Evolutionary conservation across 2,113 vertebrate genomes (phyloP), one percentile per base, ranked within the genome.

Genomic region (Nasalis larvatus): DNA sequence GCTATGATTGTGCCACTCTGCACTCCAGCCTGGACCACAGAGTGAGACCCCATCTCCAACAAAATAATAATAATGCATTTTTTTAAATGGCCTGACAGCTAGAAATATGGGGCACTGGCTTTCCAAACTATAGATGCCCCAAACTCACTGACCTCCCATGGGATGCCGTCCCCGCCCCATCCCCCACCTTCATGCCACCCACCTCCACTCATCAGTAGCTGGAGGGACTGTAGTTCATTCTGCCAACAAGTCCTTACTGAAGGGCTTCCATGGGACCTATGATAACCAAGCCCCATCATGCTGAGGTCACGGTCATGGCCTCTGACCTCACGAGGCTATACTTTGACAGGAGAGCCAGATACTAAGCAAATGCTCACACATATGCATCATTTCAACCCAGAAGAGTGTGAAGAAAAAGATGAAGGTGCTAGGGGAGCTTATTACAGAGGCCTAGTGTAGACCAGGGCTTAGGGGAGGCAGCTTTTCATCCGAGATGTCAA

Each of bases 241-340:
- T 20, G 56, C 37, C 8, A 16, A 6, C 3, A 2, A 68, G 40
- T 76, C 56, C 66, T 68, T 23, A 60, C 8, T 16, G 12, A 68
- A 63, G 27, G 11, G 12, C 11, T 13, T 63, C 27, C 27, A 60
- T 63, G 60, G 54, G 54, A 21, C 23, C 56, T 10, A 1, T 8
- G 14, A 74, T 23, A 25, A 30, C 69, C 20, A 17, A 35, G n/a
- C 16, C 49, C 45, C 1, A 13, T 3, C 54, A 8, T 3, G 1
- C 17, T 13, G 3, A 63, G n/a, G 9, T 37, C 6, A 11, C 1
- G 5, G 21, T 7, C 9, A 4, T 14, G 1, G 0, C 14, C 63
- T 23, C 18, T n/a, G 76, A 86, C 32, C 23, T 40, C 86, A 1
- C 0, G 0, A 17, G 13, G 16, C 45, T 42, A 1, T 23, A 3